Evolutionary conservation across 1,140 invertebrate species (phyloP).

Genomic region (Hormaphis cornu): DNA sequence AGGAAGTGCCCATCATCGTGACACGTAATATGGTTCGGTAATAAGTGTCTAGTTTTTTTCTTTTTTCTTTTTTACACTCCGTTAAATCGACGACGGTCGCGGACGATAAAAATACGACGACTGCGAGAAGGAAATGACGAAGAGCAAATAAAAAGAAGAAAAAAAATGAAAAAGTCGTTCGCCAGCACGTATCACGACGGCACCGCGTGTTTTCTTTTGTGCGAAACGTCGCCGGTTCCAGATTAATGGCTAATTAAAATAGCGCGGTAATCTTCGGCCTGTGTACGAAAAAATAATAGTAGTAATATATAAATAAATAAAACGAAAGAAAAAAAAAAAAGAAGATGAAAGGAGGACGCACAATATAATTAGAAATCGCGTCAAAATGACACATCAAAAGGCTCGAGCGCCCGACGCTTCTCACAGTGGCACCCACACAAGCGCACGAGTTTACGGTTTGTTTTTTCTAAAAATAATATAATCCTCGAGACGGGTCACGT

Average conservation of each 20-base stretch:
- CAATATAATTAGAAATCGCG: constrained; percentile 29
- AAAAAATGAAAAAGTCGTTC: too few relatives aligned
- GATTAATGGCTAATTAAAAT: constrained; percentile 32
- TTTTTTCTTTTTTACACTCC: background rate
- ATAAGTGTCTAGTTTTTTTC: background rate
- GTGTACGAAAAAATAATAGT: background rate
- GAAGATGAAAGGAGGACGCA: constrained; percentile 3
- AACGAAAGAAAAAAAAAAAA: background rate
- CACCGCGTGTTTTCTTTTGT: background rate
- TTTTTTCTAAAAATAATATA: constrained; percentile 16
- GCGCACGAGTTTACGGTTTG: background rate
- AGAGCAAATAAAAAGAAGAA: background rate
- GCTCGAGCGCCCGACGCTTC: background rate
- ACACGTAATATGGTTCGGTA: background rate
- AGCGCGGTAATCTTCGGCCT: background rate
- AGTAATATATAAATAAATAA: too few relatives aligned
- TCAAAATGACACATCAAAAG: constrained; percentile 28
- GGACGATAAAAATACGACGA: constrained; percentile 18
- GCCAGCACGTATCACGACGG: too few relatives aligned
- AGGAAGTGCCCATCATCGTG: too few relatives aligned
- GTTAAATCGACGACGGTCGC: constrained; percentile 19
- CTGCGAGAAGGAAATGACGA: background rate
- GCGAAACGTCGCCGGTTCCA: constrained; percentile 24
- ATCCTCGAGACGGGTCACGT: background rate
- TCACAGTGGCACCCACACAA: background rate